phyloP scores from a whole-genome alignment of 2,113 vertebrate species.

The Brachyhypopomus occidentalis region DNA sequence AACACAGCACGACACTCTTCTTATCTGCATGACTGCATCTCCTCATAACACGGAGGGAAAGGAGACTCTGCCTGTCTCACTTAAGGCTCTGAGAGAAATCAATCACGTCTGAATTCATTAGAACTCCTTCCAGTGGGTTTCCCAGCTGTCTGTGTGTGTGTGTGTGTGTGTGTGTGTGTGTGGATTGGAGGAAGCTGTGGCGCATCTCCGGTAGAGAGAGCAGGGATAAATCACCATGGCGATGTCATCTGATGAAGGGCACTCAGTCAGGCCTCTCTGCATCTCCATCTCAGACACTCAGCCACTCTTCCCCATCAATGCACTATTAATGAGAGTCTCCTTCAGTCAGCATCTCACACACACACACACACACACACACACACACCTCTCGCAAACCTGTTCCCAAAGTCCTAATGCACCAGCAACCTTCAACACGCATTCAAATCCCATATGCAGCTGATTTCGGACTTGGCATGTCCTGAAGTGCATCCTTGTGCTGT shows the following conservation, averaged over 20 bases:
- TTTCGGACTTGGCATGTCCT: constrained; percentile 25
- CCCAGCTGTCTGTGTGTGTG: constrained; percentile 36
- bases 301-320: constrained; percentile 44
- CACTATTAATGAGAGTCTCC: constrained; percentile 48
- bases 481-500: neutral
- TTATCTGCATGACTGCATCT: constrained; percentile 46
- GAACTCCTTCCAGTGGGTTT: constrained; percentile 41
- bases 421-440: constrained; percentile 24
- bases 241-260: constrained; percentile 45
- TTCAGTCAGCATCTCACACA: constrained; percentile 25
- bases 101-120: constrained; percentile 46
- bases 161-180: constrained; percentile 1
- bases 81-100: constrained; percentile 44
- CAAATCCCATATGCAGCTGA: constrained; percentile 23
- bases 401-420: neutral
- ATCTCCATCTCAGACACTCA: constrained; percentile 41
- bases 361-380: neutral
- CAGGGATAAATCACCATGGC: constrained; percentile 47
- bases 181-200: neutral
- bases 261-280: constrained; percentile 42
- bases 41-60: constrained; percentile 34
- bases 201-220: constrained; percentile 39
- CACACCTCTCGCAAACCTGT: neutral
- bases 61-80: constrained; percentile 35
- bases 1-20: constrained; percentile 29